These are phyloP conservation scores for Ondatra zibethicus DNA, from an alignment of 2,113 vertebrate species.

Conservation along the genomic window DNA sequence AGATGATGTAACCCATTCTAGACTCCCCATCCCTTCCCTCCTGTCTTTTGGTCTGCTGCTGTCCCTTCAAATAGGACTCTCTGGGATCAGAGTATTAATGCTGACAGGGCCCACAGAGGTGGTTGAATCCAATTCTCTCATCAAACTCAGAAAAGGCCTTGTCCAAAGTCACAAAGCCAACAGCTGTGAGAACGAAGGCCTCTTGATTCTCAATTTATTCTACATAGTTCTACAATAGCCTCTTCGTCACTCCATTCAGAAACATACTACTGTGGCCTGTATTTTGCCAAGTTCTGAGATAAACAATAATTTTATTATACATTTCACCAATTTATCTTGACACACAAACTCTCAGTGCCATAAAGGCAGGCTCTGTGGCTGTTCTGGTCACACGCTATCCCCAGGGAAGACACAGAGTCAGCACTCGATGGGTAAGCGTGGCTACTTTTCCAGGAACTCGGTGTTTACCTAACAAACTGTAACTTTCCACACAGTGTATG, in stretches of 20 bases:
- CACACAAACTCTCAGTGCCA: neutral
- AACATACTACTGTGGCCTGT: neutral
- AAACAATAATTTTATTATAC: neutral
- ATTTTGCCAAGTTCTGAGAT: neutral
- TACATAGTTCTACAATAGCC: neutral
- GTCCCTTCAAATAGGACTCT: slow-evolving; percentile 6
- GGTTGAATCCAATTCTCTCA: neutral
- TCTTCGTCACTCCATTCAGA: neutral
- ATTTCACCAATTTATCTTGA: neutral
- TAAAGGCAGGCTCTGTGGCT: neutral
- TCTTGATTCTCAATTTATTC: neutral
- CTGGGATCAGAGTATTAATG: neutral
- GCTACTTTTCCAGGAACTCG: neutral
- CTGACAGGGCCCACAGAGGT: neutral
- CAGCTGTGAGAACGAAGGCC: neutral
- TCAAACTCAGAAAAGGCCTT: neutral
- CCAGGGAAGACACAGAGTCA: neutral
- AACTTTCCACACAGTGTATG: neutral
- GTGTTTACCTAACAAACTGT: neutral
- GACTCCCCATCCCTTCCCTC: neutral
- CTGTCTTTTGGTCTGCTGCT: neutral
- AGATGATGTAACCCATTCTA: neutral
- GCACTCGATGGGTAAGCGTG: neutral
- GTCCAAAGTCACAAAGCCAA: neutral
- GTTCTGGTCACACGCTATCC: neutral